Evolutionary conservation across 2,888 invertebrate species (phyloP), one percentile per base, ranked within the genome.

Genomic region (Thera obeliscata): DNA sequence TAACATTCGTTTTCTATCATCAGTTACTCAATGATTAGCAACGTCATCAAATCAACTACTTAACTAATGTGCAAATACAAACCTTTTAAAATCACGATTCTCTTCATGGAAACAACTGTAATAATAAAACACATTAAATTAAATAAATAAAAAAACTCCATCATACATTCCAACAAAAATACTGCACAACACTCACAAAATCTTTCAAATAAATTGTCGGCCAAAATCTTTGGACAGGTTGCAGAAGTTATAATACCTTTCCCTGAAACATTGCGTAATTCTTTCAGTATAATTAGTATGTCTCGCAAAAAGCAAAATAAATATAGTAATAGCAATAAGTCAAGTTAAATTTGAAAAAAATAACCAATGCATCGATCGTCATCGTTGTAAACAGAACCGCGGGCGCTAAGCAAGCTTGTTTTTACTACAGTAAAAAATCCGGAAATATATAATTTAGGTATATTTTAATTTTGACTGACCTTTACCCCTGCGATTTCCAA

Each of bases 241-340:
- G 86, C 62, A 36, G 79, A 80, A 72, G 85, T 89, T 1, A 91
- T 81, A 62, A 91, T 85, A 50, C 91, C 91, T 77, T 78, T 85
- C 12, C 89, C 89, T 54, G 60, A 87, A 68, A 68, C 8, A 64
- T 12, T 41, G 38, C 5, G 36, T 46, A 7, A 9, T 46, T 8
- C 2, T 7, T 46, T 46, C 43, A 9, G 43, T 46, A 9, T 2
- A 46, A 46, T 46, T 8, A 9, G 1, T 46, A 46, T 46, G 3
- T 7, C 6, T 38, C 38, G 3, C 38, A 3, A 38, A 5, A 22
- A 22, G 22, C 22, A 22, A 22, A 22, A 22, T 22, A 22, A 22
- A 22, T 22, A 22, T 22, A 22, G 0, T 22, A 22, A 22, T 22
- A 22, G 22, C 22, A 22, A 22, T 22, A 1, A 22, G 22, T 22